Conservation (phyloP, 2,113 vertebrate genomes). For the Macrotis lagotis region DNA sequence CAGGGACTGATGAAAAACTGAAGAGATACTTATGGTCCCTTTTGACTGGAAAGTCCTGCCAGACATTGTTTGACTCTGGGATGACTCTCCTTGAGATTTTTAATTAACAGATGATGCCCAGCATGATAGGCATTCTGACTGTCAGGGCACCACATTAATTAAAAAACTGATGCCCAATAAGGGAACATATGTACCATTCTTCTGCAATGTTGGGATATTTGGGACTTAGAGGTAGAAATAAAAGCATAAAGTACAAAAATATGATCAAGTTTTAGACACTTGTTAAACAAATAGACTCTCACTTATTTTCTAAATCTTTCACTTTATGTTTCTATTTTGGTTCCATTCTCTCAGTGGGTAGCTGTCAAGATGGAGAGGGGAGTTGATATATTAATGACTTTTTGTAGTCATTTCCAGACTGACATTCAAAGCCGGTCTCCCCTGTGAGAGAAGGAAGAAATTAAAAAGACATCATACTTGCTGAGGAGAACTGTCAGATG, state of each 20-base stretch:
- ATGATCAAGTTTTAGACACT: background rate
- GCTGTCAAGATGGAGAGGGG: background rate
- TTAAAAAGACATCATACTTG: background rate
- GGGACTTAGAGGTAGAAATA: background rate
- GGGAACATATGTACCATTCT: background rate
- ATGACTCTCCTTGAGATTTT: constrained; percentile 19
- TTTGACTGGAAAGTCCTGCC: background rate
- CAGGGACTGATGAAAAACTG: background rate
- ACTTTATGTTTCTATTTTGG: background rate
- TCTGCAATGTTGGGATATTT: background rate
- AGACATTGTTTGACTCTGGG: background rate
- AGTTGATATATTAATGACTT: constrained; percentile 9
- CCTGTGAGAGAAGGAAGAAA: background rate
- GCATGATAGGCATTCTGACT: background rate
- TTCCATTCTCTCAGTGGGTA: background rate
- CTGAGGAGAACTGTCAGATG: background rate
- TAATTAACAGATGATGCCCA: constrained; percentile 42
- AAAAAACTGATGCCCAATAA: constrained; percentile 11
- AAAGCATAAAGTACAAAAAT: background rate
- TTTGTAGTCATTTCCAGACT: background rate
- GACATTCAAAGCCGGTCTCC: background rate
- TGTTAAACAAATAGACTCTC: background rate
- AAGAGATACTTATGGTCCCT: background rate
- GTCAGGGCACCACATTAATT: constrained; percentile 3
- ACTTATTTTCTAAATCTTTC: background rate